Percentiles rank a stretch among this genome's conserved stretches.
Evolutionary conservation across 2,888 invertebrate genomes (phyloP).

Genomic region (Pyrgus malvae): DNA sequence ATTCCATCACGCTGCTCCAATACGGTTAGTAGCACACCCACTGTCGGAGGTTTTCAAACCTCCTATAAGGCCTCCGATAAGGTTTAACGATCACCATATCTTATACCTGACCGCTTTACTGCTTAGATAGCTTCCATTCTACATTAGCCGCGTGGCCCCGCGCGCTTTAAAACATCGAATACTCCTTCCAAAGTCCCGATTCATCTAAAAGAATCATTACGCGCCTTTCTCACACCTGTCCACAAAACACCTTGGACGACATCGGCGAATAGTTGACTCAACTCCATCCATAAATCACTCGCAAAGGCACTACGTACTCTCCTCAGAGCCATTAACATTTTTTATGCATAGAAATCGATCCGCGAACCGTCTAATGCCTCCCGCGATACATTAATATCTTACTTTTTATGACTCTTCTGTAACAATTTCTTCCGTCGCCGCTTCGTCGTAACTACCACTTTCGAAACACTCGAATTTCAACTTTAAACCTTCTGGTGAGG

Average conservation of each 20-base stretch:
- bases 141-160: too few species aligned
- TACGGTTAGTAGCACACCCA: too few species aligned
- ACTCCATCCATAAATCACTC: slow-evolving; percentile 73
- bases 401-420: slow-evolving; percentile 81
- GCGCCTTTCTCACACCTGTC: slow-evolving; percentile 50
- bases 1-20: too few species aligned
- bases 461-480: slow-evolving; percentile 6
- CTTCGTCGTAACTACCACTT: slow-evolving; percentile 43
- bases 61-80: too few species aligned
- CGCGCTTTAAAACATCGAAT: not conserved
- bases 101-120: too few species aligned
- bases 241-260: slow-evolving; percentile 45
- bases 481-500: not conserved
- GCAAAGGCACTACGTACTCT: slow-evolving; percentile 63
- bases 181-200: not conserved
- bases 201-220: slow-evolving; percentile 2
- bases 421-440: slow-evolving; percentile 63
- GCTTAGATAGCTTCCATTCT: too few species aligned
- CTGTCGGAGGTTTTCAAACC: too few species aligned
- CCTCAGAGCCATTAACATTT: slow-evolving; percentile 77
- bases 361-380: slow-evolving; percentile 77
- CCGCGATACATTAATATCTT: slow-evolving; percentile 82
- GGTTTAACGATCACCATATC: too few species aligned
- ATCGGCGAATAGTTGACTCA: slow-evolving; percentile 62
- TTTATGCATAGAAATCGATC: slow-evolving; percentile 82